Evolutionary conservation across 2,113 vertebrate genomes (phyloP), one percentile per base, ranked within the genome.

Genomic region (Hepsetus odoe): DNA sequence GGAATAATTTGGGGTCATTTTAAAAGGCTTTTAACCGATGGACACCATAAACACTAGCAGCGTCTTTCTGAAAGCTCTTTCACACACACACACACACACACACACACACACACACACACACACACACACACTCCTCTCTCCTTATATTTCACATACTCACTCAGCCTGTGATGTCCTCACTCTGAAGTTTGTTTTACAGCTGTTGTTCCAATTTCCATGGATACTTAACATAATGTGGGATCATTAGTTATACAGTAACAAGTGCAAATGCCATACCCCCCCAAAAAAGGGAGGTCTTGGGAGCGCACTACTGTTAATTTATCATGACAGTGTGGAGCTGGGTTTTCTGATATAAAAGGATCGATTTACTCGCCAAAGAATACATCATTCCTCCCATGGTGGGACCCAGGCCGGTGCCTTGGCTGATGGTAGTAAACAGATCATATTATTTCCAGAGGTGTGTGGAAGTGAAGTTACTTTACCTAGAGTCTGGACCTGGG

Each of bases 301-400:
- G 30, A 72, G 32, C 77, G 76, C 33, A 67, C 53, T 73, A 62
- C 24, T 79, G 80, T 73, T 85, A 84, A 90, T 87, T 74, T 84
- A 72, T 78, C 82, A 70, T 81, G 86, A 87, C 86, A 86, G 76
- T 70, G 44, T 66, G 65, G 62, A 75, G 83, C 46, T 87, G 61
- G 18, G 62, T 56, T 88, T 90, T 71, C 86, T 85, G 85, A 90
- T 83, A 81, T 44, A 68, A 87, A 90, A 59, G 69, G 59, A 81
- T 84, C 58, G 1, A 10, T 71, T 79, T 69, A 79, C 80, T 49
- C 80, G 85, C 85, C 88, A 89, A 83, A 22, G 69, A 82, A 78
- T 74, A 81, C 83, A 87, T 85, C 73, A 83, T 65, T 80, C 42
- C 74, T 74, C 38, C 81, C 74, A 81, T 72, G 74, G 79, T 74